These are phyloP conservation scores for Rhabdomys dilectus DNA, from an alignment of 2,113 vertebrate species.

Conservation along the genomic window DNA sequence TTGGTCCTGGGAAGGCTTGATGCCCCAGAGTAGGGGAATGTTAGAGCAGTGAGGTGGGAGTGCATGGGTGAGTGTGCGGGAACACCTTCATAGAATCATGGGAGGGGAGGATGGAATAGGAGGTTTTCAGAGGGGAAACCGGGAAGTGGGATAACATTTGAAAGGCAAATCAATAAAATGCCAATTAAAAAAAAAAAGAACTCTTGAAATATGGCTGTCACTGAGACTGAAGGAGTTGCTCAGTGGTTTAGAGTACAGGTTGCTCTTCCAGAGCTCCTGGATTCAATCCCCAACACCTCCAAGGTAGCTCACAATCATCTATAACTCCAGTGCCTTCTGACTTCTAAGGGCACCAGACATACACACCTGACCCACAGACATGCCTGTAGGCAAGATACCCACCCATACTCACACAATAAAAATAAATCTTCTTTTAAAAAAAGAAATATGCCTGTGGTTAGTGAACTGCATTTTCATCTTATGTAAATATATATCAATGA, in stretches of 20 bases:
- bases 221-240: no score
- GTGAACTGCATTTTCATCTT: background rate
- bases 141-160: no score
- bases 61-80: no score
- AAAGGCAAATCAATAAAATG: no score
- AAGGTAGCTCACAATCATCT: background rate
- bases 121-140: no score
- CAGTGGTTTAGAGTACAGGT: background rate
- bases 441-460: background rate
- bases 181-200: no score
- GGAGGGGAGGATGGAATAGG: no score
- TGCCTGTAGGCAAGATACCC: background rate
- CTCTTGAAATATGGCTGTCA: background rate
- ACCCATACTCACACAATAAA: background rate
- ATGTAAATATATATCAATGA: background rate
- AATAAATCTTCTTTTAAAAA: background rate
- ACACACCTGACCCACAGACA: background rate
- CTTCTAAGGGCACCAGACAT: background rate
- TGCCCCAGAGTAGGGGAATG: no score
- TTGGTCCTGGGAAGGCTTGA: no score
- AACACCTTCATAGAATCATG: no score
- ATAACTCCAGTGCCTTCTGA: background rate
- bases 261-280: background rate
- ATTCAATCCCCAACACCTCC: background rate
- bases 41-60: no score